Percentiles rank a stretch among this genome's conserved stretches.
phyloP scores from a whole-genome alignment of 2,797 vertebrate genomes.

The Micropoecilia bifurca region DNA sequence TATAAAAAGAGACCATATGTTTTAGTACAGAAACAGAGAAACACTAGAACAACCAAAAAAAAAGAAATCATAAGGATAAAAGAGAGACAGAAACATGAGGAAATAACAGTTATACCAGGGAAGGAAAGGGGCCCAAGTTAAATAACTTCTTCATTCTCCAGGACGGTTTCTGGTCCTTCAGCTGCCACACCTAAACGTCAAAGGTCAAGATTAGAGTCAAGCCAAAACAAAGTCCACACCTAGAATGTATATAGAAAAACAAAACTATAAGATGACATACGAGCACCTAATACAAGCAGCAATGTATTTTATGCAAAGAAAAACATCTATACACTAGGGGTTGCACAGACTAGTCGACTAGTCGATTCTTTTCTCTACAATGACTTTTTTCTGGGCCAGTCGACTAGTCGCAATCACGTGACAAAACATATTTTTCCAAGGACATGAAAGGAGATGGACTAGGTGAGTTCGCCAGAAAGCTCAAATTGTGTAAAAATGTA shows the following conservation, averaged over 20 bases:
- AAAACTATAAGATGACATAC: slow-evolving; percentile 7
- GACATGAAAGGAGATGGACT: too few species aligned
- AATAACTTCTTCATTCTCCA: slow-evolving; percentile 53
- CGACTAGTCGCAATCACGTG: too few species aligned
- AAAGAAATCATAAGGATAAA: slow-evolving; percentile 1
- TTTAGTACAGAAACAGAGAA: background rate
- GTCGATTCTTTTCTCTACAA: too few species aligned
- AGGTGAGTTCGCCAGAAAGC: too few species aligned
- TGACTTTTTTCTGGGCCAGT: too few species aligned
- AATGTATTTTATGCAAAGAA: background rate
- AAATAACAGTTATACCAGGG: slow-evolving; percentile 37
- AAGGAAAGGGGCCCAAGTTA: slow-evolving; percentile 19
- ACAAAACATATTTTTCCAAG: too few species aligned
- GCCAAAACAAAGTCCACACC: slow-evolving; percentile 32
- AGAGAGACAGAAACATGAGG: slow-evolving; percentile 12
- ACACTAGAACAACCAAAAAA: background rate
- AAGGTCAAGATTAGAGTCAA: slow-evolving; percentile 47
- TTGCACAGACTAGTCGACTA: too few species aligned
- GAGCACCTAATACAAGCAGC: slow-evolving; percentile 7
- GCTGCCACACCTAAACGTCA: slow-evolving; percentile 65
- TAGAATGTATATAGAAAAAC: slow-evolving; percentile 32
- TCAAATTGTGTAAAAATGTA: too few species aligned
- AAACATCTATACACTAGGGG: too few species aligned
- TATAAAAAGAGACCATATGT: background rate
- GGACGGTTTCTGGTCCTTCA: slow-evolving; percentile 17